Evolutionary conservation across 2,797 vertebrate genomes (phyloP).

Genomic region (Orientallactaga sibirica): DNA sequence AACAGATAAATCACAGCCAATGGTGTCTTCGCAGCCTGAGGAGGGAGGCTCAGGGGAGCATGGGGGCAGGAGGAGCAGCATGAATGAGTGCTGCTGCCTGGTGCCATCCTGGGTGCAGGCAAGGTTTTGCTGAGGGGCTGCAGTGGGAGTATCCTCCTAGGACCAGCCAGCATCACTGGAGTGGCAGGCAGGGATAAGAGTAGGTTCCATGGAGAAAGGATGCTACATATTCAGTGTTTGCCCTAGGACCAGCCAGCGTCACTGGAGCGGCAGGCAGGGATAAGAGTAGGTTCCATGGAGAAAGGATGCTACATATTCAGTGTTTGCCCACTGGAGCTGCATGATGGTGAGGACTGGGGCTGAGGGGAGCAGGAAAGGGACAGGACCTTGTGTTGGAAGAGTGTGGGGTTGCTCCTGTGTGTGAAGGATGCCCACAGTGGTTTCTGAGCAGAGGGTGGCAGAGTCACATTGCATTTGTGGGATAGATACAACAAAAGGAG

Average conservation of each 20-base stretch:
- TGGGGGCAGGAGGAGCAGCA: rapidly evolving
- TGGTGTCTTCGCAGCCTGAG: not conserved
- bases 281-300: not conserved
- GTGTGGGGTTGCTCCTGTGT: not conserved
- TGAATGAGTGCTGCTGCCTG: rapidly evolving
- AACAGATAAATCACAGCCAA: conserved; percentile 35
- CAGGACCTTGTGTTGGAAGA: not conserved
- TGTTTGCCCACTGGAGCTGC: not conserved
- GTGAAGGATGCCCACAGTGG: not conserved
- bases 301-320: rapidly evolving
- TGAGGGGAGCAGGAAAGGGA: not conserved
- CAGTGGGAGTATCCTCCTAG: not conserved
- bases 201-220: not conserved
- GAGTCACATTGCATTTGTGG: not conserved
- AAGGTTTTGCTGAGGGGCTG: not conserved
- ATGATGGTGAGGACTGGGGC: not conserved
- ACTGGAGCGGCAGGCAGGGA: not conserved
- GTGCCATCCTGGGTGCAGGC: not conserved
- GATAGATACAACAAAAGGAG: too few species aligned
- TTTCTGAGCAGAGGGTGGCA: not conserved
- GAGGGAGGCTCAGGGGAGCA: rapidly evolving
- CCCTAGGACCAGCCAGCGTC: not conserved
- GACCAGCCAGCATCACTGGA: not conserved
- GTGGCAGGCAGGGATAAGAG: not conserved
- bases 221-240: rapidly evolving